Evolutionary conservation across 2,888 invertebrate species (phyloP).

Genomic region (Trachelus iudaicus): DNA sequence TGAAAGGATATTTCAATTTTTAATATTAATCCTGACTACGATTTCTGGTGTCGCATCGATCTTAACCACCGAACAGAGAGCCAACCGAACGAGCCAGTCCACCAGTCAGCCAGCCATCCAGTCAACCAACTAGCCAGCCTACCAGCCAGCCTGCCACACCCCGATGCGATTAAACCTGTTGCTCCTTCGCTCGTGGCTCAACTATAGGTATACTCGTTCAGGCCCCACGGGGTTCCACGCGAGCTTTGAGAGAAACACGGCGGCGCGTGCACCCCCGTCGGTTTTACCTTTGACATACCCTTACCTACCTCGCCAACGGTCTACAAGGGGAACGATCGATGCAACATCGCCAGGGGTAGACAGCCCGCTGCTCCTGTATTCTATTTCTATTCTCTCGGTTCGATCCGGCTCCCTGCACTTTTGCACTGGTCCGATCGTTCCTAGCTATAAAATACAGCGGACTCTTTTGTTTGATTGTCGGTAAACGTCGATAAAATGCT

Average conservation of each 20-base stretch:
- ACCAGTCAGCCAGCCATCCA: constrained; percentile 25
- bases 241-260: constrained; percentile 33
- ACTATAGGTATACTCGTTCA: constrained; percentile 23
- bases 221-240: constrained; percentile 32
- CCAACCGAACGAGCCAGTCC: constrained; percentile 39
- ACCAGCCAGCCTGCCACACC: constrained; percentile 57
- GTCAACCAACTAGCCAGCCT: constrained; percentile 27
- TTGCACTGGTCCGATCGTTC: not conserved
- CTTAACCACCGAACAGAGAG: constrained; percentile 40
- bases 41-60: constrained; percentile 44
- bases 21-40: constrained; percentile 29
- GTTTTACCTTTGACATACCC: constrained; percentile 42
- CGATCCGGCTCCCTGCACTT: not conserved
- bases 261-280: constrained; percentile 8
- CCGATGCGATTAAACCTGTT: constrained; percentile 62
- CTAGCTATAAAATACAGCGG: not conserved
- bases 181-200: constrained; percentile 51
- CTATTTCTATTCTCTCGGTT: not conserved
- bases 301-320: constrained; percentile 29
- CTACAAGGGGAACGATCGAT: constrained; percentile 37
- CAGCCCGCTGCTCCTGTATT: not conserved
- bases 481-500: not conserved
- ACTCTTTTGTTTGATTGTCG: not conserved
- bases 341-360: constrained; percentile 14
- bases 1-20: constrained; percentile 36